phyloP scores from a whole-genome alignment of 2,113 vertebrate species.

The Pycnonotus jocosus region DNA sequence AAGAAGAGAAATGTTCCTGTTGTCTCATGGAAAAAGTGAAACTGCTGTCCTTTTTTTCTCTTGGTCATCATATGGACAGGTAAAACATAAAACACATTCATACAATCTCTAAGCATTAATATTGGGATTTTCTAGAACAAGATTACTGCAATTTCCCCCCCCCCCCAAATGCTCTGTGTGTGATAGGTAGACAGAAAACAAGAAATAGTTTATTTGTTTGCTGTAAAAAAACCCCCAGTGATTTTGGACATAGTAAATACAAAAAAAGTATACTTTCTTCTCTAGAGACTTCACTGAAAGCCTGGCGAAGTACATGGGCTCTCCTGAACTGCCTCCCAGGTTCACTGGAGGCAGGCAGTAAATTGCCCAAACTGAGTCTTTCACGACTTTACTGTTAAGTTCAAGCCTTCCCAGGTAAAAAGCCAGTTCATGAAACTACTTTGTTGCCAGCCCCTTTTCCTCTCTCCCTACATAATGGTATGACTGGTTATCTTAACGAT shows the following conservation, averaged over 20 bases:
- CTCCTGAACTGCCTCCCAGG: not conserved
- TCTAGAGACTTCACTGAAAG: not conserved
- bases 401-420: not conserved
- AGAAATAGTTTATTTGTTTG: not conserved
- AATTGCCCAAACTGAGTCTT: not conserved
- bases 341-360: not conserved
- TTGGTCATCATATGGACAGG: not conserved
- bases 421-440: not conserved
- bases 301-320: not conserved
- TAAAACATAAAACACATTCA: not conserved
- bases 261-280: not conserved
- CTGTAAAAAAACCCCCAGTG: accelerated
- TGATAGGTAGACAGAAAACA: not conserved
- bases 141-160: not conserved
- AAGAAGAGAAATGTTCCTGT: not conserved
- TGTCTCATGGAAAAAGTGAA: not conserved
- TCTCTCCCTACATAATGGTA: not conserved
- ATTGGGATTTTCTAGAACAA: not conserved
- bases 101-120: not conserved
- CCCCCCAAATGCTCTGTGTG: not conserved
- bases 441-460: not conserved
- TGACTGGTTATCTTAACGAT: not conserved
- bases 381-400: not conserved
- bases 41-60: not conserved
- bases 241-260: not conserved